Conservation (phyloP, 2,113 vertebrate species). For the Corythoichthys haematopterus region DNA sequence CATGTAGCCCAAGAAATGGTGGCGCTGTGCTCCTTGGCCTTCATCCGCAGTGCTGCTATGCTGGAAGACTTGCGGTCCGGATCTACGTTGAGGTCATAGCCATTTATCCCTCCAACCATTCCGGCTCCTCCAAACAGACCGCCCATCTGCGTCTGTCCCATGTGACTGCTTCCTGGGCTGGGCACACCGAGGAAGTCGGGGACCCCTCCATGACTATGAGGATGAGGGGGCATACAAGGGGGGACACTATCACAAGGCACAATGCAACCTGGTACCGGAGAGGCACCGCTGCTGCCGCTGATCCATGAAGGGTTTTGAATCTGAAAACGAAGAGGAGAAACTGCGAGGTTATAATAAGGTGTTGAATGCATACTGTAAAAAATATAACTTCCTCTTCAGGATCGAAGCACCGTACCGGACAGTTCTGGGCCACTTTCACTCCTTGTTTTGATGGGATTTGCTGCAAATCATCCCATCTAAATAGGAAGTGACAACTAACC, state of each 20-base stretch:
- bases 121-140: slow-evolving; percentile 81
- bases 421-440: no score
- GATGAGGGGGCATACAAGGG: slow-evolving; percentile 92
- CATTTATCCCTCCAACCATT: slow-evolving; percentile 83
- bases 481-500: no score
- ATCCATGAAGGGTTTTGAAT: slow-evolving; percentile 96
- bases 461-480: no score
- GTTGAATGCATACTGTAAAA: no score
- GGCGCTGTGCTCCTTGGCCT: slow-evolving; percentile 96
- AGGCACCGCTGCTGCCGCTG: slow-evolving; percentile 79
- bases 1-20: slow-evolving; percentile 97
- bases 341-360: neutral
- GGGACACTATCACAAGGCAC: slow-evolving; percentile 88
- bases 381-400: no score
- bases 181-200: slow-evolving; percentile 87
- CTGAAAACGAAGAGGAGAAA: slow-evolving; percentile 55
- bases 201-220: slow-evolving; percentile 77
- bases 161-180: slow-evolving; percentile 77
- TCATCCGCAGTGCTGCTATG: slow-evolving; percentile 93
- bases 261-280: slow-evolving; percentile 86
- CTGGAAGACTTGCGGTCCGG: slow-evolving; percentile 95
- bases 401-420: no score
- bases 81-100: slow-evolving; percentile 89
- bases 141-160: slow-evolving; percentile 94
- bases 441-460: no score